A percentile compares a stretch with the other conserved stretches of the same genome.
Conservation (phyloP, 2,113 vertebrate species). For the Rhabdornis inornatus region DNA sequence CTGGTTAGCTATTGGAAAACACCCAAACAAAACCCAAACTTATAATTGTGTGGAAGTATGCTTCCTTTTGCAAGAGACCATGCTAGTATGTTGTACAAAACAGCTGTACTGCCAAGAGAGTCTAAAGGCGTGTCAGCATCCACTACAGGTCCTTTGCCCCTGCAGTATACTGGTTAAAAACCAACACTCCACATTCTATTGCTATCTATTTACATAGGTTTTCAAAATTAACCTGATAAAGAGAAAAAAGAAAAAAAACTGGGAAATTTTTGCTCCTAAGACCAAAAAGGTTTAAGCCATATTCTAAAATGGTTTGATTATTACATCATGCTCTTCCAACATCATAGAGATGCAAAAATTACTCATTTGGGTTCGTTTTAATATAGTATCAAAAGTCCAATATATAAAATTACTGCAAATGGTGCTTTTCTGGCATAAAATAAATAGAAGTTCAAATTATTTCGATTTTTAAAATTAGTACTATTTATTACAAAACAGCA, state of each 20-base stretch:
- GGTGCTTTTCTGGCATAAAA: neutral
- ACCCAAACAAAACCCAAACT: neutral
- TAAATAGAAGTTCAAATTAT: neutral
- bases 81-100: neutral
- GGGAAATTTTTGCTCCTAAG: neutral
- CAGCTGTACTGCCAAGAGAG: neutral
- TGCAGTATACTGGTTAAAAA: neutral
- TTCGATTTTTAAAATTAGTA: neutral
- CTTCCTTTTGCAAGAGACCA: neutral
- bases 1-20: neutral
- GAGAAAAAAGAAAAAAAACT: neutral
- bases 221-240: neutral
- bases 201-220: neutral
- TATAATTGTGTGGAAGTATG: rapidly evolving
- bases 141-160: neutral
- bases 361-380: neutral
- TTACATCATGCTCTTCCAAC: neutral
- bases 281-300: neutral
- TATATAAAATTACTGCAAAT: neutral
- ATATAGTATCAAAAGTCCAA: neutral
- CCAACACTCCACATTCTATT: neutral
- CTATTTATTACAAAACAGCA: neutral
- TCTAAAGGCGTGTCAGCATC: neutral
- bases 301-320: neutral
- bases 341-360: neutral